These are phyloP conservation scores for Geococcyx californianus DNA, from an alignment of 2,113 vertebrate genomes.

Conservation along the genomic window DNA sequence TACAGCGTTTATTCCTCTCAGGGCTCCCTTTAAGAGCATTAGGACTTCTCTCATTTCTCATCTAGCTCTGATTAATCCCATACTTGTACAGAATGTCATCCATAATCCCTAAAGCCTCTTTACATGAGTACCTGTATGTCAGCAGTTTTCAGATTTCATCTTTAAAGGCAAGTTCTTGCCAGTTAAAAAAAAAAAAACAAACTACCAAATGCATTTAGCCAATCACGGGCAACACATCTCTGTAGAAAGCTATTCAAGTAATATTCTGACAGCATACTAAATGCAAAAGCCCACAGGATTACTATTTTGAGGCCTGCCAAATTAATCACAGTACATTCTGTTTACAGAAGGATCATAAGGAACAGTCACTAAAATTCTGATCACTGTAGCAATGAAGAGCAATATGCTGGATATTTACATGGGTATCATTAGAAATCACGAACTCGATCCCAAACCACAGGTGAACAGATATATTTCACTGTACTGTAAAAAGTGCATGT, in stretches of 20 bases:
- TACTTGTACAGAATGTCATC: not conserved
- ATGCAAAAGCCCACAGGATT: slow-evolving; percentile 9
- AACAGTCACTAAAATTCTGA: not conserved
- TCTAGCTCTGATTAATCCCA: not conserved
- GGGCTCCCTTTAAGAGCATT: not conserved
- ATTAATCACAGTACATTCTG: slow-evolving; percentile 5
- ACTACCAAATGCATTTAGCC: not conserved
- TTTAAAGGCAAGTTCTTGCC: not conserved
- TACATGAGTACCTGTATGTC: not conserved
- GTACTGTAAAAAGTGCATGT: not conserved
- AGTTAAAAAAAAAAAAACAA: not conserved
- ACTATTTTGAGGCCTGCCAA: slow-evolving; percentile 23
- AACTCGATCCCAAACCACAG: not conserved
- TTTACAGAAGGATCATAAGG: not conserved
- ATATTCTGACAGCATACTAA: not conserved
- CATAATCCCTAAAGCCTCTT: slow-evolving; percentile 27
- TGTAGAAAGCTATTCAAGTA: not conserved
- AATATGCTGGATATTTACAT: not conserved
- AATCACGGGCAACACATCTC: not conserved
- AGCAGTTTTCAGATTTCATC: slow-evolving; percentile 29
- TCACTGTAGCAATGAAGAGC: not conserved
- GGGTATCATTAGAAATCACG: not conserved
- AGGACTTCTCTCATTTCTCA: not conserved
- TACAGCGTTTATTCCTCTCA: not conserved
- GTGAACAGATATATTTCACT: not conserved